Evolutionary conservation across 2,888 invertebrate genomes (phyloP).

Genomic region (Nipponacmea schrenckii): DNA sequence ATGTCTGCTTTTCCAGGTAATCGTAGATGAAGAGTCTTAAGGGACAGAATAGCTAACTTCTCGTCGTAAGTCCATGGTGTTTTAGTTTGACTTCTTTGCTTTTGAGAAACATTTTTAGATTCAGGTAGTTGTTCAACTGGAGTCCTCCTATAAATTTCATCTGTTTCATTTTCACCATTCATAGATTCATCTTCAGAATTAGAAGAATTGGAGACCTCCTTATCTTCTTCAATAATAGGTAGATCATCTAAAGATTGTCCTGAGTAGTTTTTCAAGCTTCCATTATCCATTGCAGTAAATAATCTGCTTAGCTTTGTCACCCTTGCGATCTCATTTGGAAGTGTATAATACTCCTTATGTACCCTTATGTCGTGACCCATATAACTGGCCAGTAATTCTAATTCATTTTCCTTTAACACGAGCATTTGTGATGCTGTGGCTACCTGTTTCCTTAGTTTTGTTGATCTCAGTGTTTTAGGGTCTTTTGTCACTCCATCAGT

Average conservation of each 20-base stretch:
- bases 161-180: neutral
- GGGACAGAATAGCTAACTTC: neutral
- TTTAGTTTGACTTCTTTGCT: neutral
- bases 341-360: neutral
- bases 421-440: neutral
- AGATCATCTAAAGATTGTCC: neutral
- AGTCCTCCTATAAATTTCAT: neutral
- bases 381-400: neutral
- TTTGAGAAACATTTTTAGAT: neutral
- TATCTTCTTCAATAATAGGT: neutral
- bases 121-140: neutral
- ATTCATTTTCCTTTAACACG: neutral
- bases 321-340: neutral
- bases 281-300: neutral
- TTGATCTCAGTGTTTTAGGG: neutral
- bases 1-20: neutral
- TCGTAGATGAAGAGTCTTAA: neutral
- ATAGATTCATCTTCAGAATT: neutral
- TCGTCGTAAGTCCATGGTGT: neutral
- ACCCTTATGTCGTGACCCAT: neutral
- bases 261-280: neutral
- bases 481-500: neutral
- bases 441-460: no score
- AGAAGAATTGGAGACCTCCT: neutral
- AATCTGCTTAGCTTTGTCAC: neutral